Base-by-base conservation (phyloP, 2,888 invertebrate species). In the Pelosia muscerda region DNA sequence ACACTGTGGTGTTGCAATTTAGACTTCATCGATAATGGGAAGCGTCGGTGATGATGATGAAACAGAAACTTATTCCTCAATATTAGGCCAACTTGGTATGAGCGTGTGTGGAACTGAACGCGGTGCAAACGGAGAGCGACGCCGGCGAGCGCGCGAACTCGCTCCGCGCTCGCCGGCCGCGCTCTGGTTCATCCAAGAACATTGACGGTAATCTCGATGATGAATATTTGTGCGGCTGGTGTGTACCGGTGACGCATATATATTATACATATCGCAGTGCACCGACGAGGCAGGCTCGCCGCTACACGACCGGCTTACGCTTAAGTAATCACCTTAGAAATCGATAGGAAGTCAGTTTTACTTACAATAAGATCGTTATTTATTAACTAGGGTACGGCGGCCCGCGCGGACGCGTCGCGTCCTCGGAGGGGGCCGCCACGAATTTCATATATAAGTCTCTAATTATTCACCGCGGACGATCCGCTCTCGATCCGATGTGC, bases 281-380 rank as follows among this genome's bases (percentile, higher is more conserved):
- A 69, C 55, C 72, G 79, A 72, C 78, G 79, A 63, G 73, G 71
- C 23, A 19, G 26, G 74, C 81, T 68, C 79, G 63, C 60, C 59
- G 71, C 64, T 68, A 64, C 78, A 31, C 72, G 69, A 71, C 78
- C 85, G 84, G 80, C 81, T 79, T 77, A 84, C 87, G 86, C 88
- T 86, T 84, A 86, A 83, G 82, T 88, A 83, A 86, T 89, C 89
- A 90, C 86, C 92, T 91, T 92, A 92, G 90, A 90, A 90, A 91
- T 90, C 92, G 91, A 92, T 91, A 93, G 94, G 94, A 93, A 93
- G 93, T 94, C 93, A 92, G 89, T 92, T 92, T 92, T 90, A 90
- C 93, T 92, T 93, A 94, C 78, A 87, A 87, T 93, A 92, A 92
- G 90, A 91, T 85, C 83, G 87, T 92, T 94, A 94, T 92, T 89